Base-by-base conservation (phyloP, 2,113 vertebrate genomes). In the Petrocephalus zakoni region DNA sequence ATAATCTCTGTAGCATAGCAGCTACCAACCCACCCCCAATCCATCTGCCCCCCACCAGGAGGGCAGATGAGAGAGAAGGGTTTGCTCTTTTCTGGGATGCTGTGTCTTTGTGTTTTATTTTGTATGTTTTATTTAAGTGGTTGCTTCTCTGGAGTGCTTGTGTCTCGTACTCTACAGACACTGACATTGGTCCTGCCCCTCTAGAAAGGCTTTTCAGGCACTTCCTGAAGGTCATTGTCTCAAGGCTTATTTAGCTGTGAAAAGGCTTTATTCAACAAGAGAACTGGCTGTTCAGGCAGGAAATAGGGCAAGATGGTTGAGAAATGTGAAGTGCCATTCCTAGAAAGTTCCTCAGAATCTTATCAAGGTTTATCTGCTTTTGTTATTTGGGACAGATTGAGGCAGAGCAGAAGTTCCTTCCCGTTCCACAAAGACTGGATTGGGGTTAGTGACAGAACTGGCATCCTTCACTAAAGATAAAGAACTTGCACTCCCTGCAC, bases 141-240 rank as follows among this genome's bases (percentile, higher is more conserved):
- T 68, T 29, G 5, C 61, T 68, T 68, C 37, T 83, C 42, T 83
- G 42, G 42, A 83, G 46, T 46, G 17, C 46, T 49, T 83, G 6
- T 49, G 21, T 21, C 46, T n/a, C 46, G 0, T 82, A 9, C 11
- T 86, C 15, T 86, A n/a, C 17, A 7, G 17, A 34, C 52, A 34
- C 15, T 86, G 84, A 55, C 84, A 56, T 51, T n/a, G n/a, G 47
- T 7, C n/a, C 29, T 49, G 11, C 29, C n/a, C 52, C 49, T 34
- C 52, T 10, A 55, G 84, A 37, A 55, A 85, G n/a, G 49, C 49
- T 53, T 53, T 55, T 29, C 6, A 53, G 46, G 51, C 46, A 17
- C 84, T 85, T 85, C 84, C 84, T 55, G 51, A 85, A 85, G 84
- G 51, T 86, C 84, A 86, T 8, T 53, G 29, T 86, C 29, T 86